Percentiles rank a stretch among this genome's conserved stretches.
Conservation (phyloP, 2,888 invertebrate genomes). For the Brenthis ino region DNA sequence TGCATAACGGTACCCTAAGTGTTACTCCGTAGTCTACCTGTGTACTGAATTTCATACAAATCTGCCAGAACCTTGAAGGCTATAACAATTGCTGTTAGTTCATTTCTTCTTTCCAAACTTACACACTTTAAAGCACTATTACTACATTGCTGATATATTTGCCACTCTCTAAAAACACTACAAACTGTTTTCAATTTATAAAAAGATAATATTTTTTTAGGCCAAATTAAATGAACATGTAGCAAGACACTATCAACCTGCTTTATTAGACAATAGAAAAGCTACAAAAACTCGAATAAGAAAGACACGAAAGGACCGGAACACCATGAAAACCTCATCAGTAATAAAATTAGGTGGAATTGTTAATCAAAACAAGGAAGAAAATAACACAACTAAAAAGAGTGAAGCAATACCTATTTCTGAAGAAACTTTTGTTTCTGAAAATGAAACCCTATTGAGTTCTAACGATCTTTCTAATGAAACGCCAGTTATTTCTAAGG, state of each 20-base stretch:
- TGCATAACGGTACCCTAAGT: too few species aligned
- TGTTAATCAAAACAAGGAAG: constrained; percentile 29
- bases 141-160: too few species aligned
- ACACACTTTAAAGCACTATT: too few species aligned
- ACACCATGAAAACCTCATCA: constrained; percentile 14
- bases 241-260: constrained; percentile 47
- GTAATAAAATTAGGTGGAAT: constrained; percentile 50
- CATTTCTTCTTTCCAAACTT: too few species aligned
- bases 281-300: constrained; percentile 52
- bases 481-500: not conserved
- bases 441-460: not conserved
- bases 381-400: not conserved
- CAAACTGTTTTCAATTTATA: not conserved
- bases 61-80: too few species aligned
- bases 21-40: too few species aligned
- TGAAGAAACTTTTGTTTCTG: not conserved
- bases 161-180: not conserved
- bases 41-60: too few species aligned
- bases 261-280: constrained; percentile 44
- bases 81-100: too few species aligned
- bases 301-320: constrained; percentile 59
- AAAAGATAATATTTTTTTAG: constrained; percentile 43
- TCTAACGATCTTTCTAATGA: not conserved
- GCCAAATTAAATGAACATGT: constrained; percentile 60
- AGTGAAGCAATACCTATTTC: not conserved